A percentile compares a stretch with the other conserved stretches of the same genome.
Evolutionary conservation across 2,888 invertebrate species (phyloP).

Genomic region (Hypomecis atomaria): DNA sequence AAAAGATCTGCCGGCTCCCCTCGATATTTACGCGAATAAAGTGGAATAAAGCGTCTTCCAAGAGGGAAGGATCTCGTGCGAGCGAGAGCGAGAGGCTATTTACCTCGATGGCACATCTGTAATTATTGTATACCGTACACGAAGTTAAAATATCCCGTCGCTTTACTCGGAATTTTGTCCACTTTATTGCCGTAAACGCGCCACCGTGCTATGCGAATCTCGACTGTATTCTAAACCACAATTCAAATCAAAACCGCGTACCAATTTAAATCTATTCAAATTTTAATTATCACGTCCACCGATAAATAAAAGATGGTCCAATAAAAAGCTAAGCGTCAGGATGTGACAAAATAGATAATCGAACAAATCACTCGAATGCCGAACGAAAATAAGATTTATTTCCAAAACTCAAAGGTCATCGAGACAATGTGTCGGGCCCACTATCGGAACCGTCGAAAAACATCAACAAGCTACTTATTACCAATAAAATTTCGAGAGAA

Average conservation of each 20-base stretch:
- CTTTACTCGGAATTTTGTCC: constrained; percentile 66
- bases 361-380: constrained; percentile 22
- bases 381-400: constrained; percentile 29
- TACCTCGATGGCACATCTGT: constrained; percentile 77
- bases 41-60: constrained; percentile 65
- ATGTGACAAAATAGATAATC: constrained; percentile 20
- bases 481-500: constrained; percentile 79
- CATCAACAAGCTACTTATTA: constrained; percentile 74
- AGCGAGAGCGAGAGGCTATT: constrained; percentile 67
- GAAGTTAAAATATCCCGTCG: constrained; percentile 72
- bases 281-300: background rate
- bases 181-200: constrained; percentile 56
- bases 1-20: constrained; percentile 59
- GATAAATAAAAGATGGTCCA: constrained; percentile 11
- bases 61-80: constrained; percentile 61
- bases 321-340: constrained; percentile 6
- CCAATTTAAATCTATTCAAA: background rate
- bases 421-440: constrained; percentile 29
- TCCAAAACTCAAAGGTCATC: constrained; percentile 43
- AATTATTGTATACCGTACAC: constrained; percentile 76
- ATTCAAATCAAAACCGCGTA: constrained; percentile 38
- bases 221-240: constrained; percentile 51
- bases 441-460: constrained; percentile 59
- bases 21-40: constrained; percentile 60
- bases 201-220: constrained; percentile 56